Evolutionary conservation across 1,140 invertebrate species (phyloP).

Genomic region (Coenobita brevimanus): DNA sequence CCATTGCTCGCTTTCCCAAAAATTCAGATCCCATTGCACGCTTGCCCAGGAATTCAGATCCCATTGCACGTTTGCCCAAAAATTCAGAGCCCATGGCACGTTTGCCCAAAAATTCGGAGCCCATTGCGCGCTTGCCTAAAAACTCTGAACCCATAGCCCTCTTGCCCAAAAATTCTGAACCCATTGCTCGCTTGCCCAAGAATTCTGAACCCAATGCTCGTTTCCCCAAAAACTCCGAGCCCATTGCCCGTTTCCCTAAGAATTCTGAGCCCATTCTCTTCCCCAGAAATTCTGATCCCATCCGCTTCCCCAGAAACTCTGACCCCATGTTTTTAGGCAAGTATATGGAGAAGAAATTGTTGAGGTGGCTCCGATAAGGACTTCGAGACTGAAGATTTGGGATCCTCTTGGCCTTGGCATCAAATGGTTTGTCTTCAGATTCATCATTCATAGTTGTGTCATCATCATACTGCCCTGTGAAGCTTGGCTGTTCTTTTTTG

Average conservation of each 20-base stretch:
- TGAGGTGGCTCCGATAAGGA: background rate
- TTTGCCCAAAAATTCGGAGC: slow-evolving; percentile 51
- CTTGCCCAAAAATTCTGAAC: slow-evolving; percentile 54
- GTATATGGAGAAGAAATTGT: slow-evolving; percentile 36
- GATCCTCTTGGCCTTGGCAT: slow-evolving; percentile 8
- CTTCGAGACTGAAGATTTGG: background rate
- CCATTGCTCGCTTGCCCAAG: slow-evolving; percentile 48
- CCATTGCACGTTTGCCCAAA: slow-evolving; percentile 46
- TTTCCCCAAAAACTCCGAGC: slow-evolving; percentile 55
- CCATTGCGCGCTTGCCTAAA: slow-evolving; percentile 44
- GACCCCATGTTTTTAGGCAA: slow-evolving; percentile 55
- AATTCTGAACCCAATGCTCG: slow-evolving; percentile 57
- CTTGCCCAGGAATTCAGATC: slow-evolving; percentile 52
- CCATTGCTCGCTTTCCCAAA: slow-evolving; percentile 48
- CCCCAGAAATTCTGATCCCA: slow-evolving; percentile 12
- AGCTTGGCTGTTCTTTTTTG: slow-evolving; percentile 45
- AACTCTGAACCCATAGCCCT: slow-evolving; percentile 55
- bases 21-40: slow-evolving; percentile 58
- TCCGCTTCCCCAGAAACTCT: slow-evolving; percentile 46
- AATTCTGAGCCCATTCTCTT: slow-evolving; percentile 58
- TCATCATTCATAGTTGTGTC: background rate
- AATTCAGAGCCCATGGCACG: slow-evolving; percentile 52
- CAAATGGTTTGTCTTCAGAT: background rate
- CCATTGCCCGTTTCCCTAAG: slow-evolving; percentile 49
- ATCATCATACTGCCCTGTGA: slow-evolving; percentile 45